Percentiles rank a stretch among this genome's conserved stretches.
Conservation (phyloP, 2,113 vertebrate species). For the Eleginops maclovinus region DNA sequence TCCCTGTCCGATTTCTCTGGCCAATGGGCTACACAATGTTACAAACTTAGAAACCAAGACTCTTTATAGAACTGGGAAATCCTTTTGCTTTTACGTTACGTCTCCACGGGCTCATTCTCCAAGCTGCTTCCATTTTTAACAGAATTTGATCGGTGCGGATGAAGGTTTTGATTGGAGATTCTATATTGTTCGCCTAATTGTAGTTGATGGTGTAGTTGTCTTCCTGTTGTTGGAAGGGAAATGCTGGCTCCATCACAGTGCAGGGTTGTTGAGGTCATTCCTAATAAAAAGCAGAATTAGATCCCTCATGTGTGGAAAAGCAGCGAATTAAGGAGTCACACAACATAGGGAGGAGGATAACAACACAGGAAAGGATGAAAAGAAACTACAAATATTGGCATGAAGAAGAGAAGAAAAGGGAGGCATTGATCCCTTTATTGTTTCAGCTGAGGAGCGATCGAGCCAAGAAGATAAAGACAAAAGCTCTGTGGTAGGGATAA, state of each 20-base stretch:
- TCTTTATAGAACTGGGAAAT: conserved; percentile 12
- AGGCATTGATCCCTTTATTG: conserved; percentile 73
- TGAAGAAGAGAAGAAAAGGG: conserved; percentile 49
- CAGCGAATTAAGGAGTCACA: conserved; percentile 57
- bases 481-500: conserved; percentile 67
- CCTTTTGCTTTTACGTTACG: conserved; percentile 25
- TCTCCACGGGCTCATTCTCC: conserved; percentile 28
- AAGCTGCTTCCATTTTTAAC: conserved; percentile 61
- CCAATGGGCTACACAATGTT: background rate
- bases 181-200: conserved; percentile 76
- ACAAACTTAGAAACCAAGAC: background rate
- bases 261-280: conserved; percentile 62
- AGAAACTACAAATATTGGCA: conserved; percentile 63
- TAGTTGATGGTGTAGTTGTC: conserved; percentile 70
- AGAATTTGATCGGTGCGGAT: conserved; percentile 56
- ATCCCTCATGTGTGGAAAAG: conserved; percentile 67
- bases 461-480: conserved; percentile 63
- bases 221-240: conserved; percentile 74
- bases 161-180: conserved; percentile 17
- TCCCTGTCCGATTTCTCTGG: background rate
- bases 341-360: conserved; percentile 40
- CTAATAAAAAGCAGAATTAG: conserved; percentile 80
- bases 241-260: conserved; percentile 54
- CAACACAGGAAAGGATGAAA: conserved; percentile 39
- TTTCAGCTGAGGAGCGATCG: conserved; percentile 73